Evolutionary conservation across 2,113 vertebrate genomes (phyloP), one percentile per base, ranked within the genome.

Genomic region (Ammodytes dubius): DNA sequence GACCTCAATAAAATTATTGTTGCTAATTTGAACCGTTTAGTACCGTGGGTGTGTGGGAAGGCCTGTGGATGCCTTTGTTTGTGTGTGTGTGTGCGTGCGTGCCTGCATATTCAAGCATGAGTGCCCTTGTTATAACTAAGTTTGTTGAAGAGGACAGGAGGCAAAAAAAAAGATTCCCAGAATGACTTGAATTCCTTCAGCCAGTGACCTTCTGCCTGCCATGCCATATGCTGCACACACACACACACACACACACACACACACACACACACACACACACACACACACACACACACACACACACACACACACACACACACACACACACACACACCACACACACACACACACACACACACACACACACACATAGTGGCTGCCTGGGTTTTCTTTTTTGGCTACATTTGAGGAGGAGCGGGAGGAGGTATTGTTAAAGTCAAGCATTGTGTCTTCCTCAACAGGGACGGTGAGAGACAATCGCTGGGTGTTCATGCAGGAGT

Each of bases 131-230:
- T 58, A 17, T 39, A 64, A 77, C 73, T 73, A 15, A 64, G 79
- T 77, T 81, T 70, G 60, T 77, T 64, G 72, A 74, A 60, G 67
- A 77, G 73, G 70, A 70, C 72, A 3, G 52, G 61, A 72, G 83
- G 84, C 63, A 82, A 66, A 85, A 27, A 27, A 27, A 27, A 76
- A 64, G 74, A 91, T 91, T 92, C 83, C 87, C 86, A 91, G 90
- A 90, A 80, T 89, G 79, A 81, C 84, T 88, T 82, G 74, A 92
- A 93, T 94, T 94, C 92, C 87, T 94, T 86, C 11, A 84, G 79
- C 56, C 68, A 6, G 68, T 88, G 87, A 89, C 92, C 90, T 91
- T 88, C 74, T 63, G 75, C 47, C 78, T 59, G 71, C 60, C 10
- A 54, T 83, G 91, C 74, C 94, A 92, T 92, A 90, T 92, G 92